Evolutionary conservation across 2,888 invertebrate genomes (phyloP), one percentile per base, ranked within the genome.

Genomic region (Hypomecis atomaria): DNA sequence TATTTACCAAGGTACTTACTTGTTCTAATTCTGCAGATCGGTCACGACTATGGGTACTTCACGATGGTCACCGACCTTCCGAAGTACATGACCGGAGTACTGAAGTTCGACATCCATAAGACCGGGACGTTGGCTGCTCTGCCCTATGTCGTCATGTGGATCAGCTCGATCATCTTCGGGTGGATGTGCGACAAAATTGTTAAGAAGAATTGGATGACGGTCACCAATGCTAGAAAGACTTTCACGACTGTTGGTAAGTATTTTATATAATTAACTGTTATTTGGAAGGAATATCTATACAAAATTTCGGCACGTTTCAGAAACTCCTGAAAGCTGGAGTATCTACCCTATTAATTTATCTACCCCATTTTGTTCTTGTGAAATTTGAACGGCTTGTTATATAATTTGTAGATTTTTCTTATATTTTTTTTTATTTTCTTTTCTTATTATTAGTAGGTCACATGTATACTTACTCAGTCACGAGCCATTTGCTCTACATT

Each of bases 31-130:
- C 13, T 58, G 52, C 78, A 92, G 92, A 92, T 95, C 50, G 95
- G 95, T 33, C 95, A 96, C 82, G 95, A 95, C 78, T 96, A 95
- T 94, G 95, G 95, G 1, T 95, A 95, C 83, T 95, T 95, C 79
- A 95, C 95, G 0, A 94, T 96, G 94, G 94, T 95, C 45, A 95
- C 95, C 0, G 95, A 96, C 79, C 87, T 96, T 11, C 96, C 96
- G 0, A 95, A 94, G 71, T 96, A 95, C 82, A 95, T 95, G 94
- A 94, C 94, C 4, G 95, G 95, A 40, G 94, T 96, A 0, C 84
- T 96, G 62, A 94, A 95, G 78, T 95, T 95, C 82, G 94, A 95
- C 76, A 94, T 96, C 60, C 91, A 94, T 62, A 86, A 94, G 76
- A 95, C 95, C 69, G 95, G 95, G 8, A 84, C 94, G 7, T 88